A percentile compares a stretch with the other conserved stretches of the same genome.
Evolutionary conservation across 2,888 invertebrate species (phyloP).

Genomic region (Drosophila leonis): DNA sequence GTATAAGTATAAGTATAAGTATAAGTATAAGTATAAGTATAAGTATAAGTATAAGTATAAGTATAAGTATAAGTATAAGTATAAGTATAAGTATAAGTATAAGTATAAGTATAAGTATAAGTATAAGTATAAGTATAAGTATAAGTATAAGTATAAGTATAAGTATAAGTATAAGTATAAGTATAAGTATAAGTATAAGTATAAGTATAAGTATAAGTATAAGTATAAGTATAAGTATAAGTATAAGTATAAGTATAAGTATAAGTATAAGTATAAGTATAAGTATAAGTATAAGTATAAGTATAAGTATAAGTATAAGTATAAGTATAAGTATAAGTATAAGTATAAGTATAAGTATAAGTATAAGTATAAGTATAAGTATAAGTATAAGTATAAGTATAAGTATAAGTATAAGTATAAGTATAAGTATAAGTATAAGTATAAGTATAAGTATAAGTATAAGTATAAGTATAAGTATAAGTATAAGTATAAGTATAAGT

Average conservation of each 20-base stretch:
- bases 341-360: slow-evolving; percentile 3
- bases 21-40: background rate
- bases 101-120: slow-evolving; percentile 3
- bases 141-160: slow-evolving; percentile 5
- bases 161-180: slow-evolving; percentile 5
- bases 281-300: slow-evolving; percentile 6
- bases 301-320: slow-evolving; percentile 6
- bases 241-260: slow-evolving; percentile 5
- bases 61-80: slow-evolving; percentile 5
- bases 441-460: too few relatives aligned
- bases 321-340: slow-evolving; percentile 6
- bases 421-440: too few relatives aligned
- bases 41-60: slow-evolving; percentile 5
- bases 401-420: slow-evolving; percentile 5
- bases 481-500: too few relatives aligned
- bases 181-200: slow-evolving; percentile 5
- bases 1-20: slow-evolving; percentile 5
- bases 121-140: slow-evolving; percentile 5
- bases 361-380: slow-evolving; percentile 5
- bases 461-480: too few relatives aligned
- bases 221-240: slow-evolving; percentile 5
- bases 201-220: slow-evolving; percentile 4
- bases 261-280: slow-evolving; percentile 3
- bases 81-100: slow-evolving; percentile 4
- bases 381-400: slow-evolving; percentile 6